phyloP scores from a whole-genome alignment of 2,888 invertebrate genomes.

The Chesias legatella region DNA sequence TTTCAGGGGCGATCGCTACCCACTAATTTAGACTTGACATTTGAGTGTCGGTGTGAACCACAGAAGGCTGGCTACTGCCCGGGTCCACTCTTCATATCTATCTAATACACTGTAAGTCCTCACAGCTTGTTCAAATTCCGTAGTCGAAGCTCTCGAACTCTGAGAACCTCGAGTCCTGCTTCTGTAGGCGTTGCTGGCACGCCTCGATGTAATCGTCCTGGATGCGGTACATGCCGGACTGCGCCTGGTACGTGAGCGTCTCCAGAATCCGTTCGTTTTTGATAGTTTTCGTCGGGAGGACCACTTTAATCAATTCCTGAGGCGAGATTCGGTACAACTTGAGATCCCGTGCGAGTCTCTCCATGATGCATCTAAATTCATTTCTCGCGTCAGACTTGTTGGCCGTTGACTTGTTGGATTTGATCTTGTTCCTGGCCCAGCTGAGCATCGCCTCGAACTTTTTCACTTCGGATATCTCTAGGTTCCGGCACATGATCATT shows the following conservation, averaged over 20 bases:
- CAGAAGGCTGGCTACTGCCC: constrained; percentile 11
- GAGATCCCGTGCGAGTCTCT: constrained; percentile 91
- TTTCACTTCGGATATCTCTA: constrained; percentile 92
- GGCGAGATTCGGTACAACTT: constrained; percentile 95
- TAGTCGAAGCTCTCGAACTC: constrained; percentile 91
- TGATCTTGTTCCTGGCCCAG: constrained; percentile 93
- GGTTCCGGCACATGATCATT: constrained; percentile 95
- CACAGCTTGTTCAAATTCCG: constrained; percentile 82
- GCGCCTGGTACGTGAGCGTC: constrained; percentile 95
- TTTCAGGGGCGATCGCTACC: too few relatives aligned
- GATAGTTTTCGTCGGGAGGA: constrained; percentile 94
- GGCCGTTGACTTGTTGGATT: constrained; percentile 85
- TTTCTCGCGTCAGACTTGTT: constrained; percentile 90
- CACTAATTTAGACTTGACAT: too few relatives aligned
- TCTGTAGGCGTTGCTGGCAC: constrained; percentile 91
- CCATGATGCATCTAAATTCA: constrained; percentile 96
- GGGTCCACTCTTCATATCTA: constrained; percentile 36
- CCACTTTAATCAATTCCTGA: constrained; percentile 95
- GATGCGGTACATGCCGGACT: constrained; percentile 94
- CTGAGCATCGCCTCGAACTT: constrained; percentile 96
- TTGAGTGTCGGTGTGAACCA: too few relatives aligned
- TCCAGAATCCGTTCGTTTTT: constrained; percentile 95
- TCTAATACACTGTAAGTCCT: constrained; percentile 77
- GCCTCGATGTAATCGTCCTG: constrained; percentile 93
- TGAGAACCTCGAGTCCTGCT: constrained; percentile 92